Evolutionary conservation across 2,797 vertebrate genomes (phyloP).

Genomic region (Vespertilio murinus): DNA sequence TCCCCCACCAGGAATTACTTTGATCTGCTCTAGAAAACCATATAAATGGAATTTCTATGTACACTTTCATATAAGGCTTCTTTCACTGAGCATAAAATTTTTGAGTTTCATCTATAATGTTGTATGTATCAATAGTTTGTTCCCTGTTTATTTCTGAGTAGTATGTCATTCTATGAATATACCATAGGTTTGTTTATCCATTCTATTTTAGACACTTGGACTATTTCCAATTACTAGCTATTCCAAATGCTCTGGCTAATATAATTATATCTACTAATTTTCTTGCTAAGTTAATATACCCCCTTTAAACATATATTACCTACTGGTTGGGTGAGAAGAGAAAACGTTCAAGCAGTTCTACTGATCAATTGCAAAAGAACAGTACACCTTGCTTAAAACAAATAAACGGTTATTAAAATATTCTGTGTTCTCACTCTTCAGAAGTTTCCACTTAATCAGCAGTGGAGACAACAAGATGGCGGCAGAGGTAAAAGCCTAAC

Average conservation of each 20-base stretch:
- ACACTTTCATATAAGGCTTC: neutral
- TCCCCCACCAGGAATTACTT: neutral
- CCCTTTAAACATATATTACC: neutral
- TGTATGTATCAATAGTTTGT: neutral
- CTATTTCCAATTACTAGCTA: neutral
- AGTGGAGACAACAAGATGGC: no score
- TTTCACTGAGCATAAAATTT: neutral
- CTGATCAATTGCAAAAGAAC: neutral
- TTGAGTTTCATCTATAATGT: neutral
- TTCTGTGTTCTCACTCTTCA: neutral
- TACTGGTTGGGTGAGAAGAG: neutral
- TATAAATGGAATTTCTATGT: neutral
- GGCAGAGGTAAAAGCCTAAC: no score
- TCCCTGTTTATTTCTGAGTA: neutral
- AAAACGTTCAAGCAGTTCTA: neutral
- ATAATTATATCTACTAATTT: neutral
- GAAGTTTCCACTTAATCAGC: no score
- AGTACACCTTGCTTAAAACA: neutral
- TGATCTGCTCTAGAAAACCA: neutral
- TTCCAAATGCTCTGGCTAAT: conserved; percentile 1
- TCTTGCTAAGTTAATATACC: neutral
- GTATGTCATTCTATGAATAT: neutral
- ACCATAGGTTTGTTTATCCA: neutral
- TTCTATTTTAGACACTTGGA: neutral
- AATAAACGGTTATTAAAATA: neutral